Evolutionary conservation across 2,113 vertebrate genomes (phyloP).

Genomic region (Paedocypris sp.): DNA sequence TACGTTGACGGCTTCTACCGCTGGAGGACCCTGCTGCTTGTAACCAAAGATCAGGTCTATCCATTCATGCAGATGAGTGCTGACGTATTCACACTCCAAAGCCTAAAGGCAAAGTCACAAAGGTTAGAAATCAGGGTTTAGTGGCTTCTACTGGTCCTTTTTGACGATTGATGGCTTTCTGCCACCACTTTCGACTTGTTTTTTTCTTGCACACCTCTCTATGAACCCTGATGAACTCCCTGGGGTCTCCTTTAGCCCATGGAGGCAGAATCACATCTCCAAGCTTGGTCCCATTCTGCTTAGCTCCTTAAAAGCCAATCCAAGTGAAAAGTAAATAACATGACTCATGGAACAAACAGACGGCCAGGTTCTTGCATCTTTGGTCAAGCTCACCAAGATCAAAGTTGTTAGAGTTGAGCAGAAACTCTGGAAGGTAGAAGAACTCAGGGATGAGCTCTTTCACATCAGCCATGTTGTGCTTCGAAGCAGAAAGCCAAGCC

Average conservation of each 20-base stretch:
- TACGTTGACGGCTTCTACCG: conserved; percentile 93
- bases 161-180: no score
- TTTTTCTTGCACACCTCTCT: conserved; percentile 67
- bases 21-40: conserved; percentile 93
- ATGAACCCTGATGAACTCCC: conserved; percentile 96
- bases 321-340: neutral
- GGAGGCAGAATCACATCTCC: conserved; percentile 89
- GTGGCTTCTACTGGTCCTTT: no score
- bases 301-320: conserved; percentile 66
- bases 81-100: conserved; percentile 94
- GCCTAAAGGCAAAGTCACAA: conserved; percentile 58
- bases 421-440: conserved; percentile 93
- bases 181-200: neutral
- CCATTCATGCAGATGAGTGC: conserved; percentile 94
- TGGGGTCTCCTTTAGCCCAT: conserved; percentile 95
- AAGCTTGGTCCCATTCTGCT: conserved; percentile 93
- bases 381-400: conserved; percentile 72
- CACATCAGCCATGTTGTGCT: conserved; percentile 98
- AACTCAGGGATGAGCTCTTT: conserved; percentile 98
- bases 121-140: neutral
- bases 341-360: neutral
- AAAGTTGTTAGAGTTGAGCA: conserved; percentile 97
- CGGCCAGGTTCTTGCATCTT: neutral
- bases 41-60: conserved; percentile 97
- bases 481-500: conserved; percentile 91